Conservation (phyloP, 2,888 invertebrate species). For the Orthosia incerta region DNA sequence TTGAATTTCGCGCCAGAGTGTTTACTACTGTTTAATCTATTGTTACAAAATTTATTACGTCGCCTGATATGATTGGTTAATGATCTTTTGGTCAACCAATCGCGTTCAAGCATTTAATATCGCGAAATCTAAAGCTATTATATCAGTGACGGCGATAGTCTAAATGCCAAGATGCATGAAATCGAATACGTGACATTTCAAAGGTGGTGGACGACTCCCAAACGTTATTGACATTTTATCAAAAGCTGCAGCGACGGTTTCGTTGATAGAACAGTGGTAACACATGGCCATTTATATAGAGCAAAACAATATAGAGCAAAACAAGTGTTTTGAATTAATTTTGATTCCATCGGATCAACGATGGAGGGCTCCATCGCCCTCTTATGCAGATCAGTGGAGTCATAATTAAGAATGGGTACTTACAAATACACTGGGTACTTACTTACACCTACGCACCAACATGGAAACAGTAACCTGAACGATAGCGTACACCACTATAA, state of each 20-base stretch:
- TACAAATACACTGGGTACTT: slow-evolving; percentile 19
- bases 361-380: background rate
- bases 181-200: no score
- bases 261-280: no score
- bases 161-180: no score
- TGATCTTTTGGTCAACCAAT: slow-evolving; percentile 2
- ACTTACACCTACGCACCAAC: slow-evolving; percentile 23
- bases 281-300: no score
- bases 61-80: background rate
- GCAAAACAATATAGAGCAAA: background rate
- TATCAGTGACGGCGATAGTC: no score
- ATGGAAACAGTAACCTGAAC: background rate
- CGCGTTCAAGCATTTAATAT: background rate
- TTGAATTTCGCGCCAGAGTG: background rate
- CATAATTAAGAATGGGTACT: slow-evolving; percentile 6
- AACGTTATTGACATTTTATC: no score
- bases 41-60: background rate
- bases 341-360: background rate
- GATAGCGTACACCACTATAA: slow-evolving; percentile 15
- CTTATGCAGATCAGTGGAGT: background rate
- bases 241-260: no score
- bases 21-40: background rate
- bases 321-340: background rate
- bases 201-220: no score
- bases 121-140: background rate